Conservation (phyloP, 2,797 vertebrate species). For the Sebastes oblongus region DNA sequence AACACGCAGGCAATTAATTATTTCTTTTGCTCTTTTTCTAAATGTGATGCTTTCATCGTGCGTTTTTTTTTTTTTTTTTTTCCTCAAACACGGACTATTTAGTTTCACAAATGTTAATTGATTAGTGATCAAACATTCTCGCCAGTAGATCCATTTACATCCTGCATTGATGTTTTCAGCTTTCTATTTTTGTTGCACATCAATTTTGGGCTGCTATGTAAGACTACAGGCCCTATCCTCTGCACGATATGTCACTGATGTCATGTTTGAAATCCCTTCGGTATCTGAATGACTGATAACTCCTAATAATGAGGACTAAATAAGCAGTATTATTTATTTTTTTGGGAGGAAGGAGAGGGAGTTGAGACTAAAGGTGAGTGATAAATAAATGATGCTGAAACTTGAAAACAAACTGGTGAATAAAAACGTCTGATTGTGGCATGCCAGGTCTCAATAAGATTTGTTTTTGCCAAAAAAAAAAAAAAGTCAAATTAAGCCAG, state of each 20-base stretch:
- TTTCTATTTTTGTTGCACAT: slow-evolving; percentile 72
- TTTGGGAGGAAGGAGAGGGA: background rate
- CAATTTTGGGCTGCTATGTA: slow-evolving; percentile 55
- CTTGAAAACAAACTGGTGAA: slow-evolving; percentile 43
- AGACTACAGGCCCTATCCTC: slow-evolving; percentile 59
- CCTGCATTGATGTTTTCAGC: slow-evolving; percentile 72
- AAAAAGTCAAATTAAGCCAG: background rate
- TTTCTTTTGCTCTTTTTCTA: slow-evolving; percentile 65
- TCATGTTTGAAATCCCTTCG: slow-evolving; percentile 63
- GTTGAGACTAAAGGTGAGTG: background rate
- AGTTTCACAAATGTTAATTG: slow-evolving; percentile 81
- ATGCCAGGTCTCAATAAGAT: slow-evolving; percentile 13
- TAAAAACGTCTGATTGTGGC: slow-evolving; percentile 35
- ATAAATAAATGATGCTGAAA: slow-evolving; percentile 64
- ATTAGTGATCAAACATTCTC: slow-evolving; percentile 75
- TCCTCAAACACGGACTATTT: slow-evolving; percentile 62
- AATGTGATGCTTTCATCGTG: slow-evolving; percentile 46
- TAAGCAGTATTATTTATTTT: slow-evolving; percentile 49
- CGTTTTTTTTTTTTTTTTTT: background rate
- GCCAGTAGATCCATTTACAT: slow-evolving; percentile 75
- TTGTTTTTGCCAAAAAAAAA: slow-evolving; percentile 31
- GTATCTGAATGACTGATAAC: slow-evolving; percentile 54
- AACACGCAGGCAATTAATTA: slow-evolving; percentile 54
- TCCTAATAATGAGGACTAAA: slow-evolving; percentile 60
- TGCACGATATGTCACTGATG: slow-evolving; percentile 63